These are phyloP conservation scores for Drosophila tripunctata DNA, from an alignment of 2,888 invertebrate genomes.

Conservation along the genomic window DNA sequence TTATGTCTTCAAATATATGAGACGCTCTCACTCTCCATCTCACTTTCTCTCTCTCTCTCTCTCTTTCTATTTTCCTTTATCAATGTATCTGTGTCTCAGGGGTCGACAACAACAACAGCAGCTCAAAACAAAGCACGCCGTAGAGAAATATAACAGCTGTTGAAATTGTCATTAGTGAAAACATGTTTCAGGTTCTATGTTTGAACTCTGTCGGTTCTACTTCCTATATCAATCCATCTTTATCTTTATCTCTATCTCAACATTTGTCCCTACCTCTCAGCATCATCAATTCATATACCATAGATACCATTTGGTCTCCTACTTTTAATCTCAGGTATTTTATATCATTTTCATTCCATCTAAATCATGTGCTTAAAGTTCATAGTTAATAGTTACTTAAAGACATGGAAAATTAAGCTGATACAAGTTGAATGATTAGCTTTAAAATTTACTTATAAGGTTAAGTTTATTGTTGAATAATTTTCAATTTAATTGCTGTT, in stretches of 20 bases:
- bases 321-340: too few species aligned
- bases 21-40: constrained; percentile 12
- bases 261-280: background rate
- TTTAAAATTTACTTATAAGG: too few species aligned
- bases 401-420: too few species aligned
- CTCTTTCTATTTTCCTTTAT: background rate
- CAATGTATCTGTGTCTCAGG: constrained; percentile 14
- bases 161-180: constrained; percentile 73
- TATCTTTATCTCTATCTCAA: constrained; percentile 4
- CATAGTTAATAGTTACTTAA: too few species aligned
- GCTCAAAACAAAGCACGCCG: constrained; percentile 24
- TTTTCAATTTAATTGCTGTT: too few species aligned
- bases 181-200: constrained; percentile 50
- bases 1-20: constrained; percentile 81
- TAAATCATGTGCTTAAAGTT: too few species aligned
- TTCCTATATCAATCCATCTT: background rate
- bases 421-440: too few species aligned
- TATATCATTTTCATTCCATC: too few species aligned
- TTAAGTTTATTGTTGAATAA: too few species aligned
- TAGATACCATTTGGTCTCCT: too few species aligned
- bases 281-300: too few species aligned
- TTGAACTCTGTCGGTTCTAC: background rate
- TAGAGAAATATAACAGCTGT: constrained; percentile 75
- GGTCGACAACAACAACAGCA: constrained; percentile 15
- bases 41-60: background rate